phyloP scores from a whole-genome alignment of 2,797 vertebrate species.

The Chlorospingus semifuscus region DNA sequence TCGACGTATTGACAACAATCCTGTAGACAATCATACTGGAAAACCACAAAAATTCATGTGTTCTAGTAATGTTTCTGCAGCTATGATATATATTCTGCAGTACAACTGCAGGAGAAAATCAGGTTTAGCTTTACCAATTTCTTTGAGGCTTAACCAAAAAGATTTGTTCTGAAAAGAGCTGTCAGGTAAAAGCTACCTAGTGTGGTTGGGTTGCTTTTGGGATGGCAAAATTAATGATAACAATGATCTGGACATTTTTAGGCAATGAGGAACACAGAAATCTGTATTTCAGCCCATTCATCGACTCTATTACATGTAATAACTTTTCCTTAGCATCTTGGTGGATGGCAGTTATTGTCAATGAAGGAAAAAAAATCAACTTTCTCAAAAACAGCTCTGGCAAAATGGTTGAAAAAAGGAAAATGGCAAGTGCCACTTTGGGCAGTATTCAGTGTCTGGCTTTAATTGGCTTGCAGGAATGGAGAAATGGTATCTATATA shows the following conservation, averaged over 20 bases:
- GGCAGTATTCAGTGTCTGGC: neutral
- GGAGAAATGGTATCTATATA: neutral
- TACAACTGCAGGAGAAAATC: neutral
- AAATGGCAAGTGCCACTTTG: neutral
- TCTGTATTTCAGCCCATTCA: neutral
- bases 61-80: neutral
- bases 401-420: neutral
- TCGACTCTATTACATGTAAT: neutral
- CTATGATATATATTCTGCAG: neutral
- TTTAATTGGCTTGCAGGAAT: neutral
- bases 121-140: neutral
- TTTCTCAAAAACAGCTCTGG: neutral
- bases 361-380: neutral
- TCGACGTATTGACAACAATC: neutral
- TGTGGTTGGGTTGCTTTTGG: neutral
- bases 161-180: neutral
- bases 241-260: rapidly evolving
- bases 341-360: neutral
- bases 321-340: neutral
- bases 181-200: neutral
- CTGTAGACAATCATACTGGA: rapidly evolving
- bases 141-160: neutral
- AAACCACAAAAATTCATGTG: rapidly evolving
- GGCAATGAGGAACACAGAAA: neutral
- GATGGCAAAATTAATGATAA: neutral